Conservation (phyloP, 2,113 vertebrate species). For the Vulpes vulpes region DNA sequence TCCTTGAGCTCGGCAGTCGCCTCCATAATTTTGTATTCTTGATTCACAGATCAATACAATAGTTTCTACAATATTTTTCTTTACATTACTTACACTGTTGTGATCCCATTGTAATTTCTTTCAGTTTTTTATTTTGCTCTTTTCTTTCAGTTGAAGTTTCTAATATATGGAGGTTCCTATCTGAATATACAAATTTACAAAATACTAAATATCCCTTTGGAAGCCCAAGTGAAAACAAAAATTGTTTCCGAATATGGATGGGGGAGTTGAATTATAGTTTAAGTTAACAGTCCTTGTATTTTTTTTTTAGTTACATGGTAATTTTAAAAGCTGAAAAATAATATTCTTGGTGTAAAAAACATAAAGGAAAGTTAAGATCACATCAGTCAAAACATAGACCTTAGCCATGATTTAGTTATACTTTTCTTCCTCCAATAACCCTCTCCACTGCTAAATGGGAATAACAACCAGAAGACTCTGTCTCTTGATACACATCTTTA, state of each 20-base stretch:
- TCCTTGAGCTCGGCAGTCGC: neutral
- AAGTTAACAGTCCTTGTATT: neutral
- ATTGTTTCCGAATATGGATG: neutral
- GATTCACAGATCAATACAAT: neutral
- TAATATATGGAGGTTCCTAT: neutral
- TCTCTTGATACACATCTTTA: neutral
- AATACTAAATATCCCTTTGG: neutral
- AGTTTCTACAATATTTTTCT: neutral
- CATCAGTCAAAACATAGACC: neutral
- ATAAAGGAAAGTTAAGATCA: neutral
- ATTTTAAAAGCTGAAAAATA: neutral
- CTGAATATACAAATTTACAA: neutral
- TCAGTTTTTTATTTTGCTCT: neutral
- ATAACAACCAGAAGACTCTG: neutral
- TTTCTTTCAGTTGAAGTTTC: neutral
- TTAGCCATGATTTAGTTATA: neutral
- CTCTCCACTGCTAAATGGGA: neutral
- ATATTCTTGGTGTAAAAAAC: neutral
- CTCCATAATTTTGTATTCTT: neutral
- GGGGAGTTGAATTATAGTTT: neutral
- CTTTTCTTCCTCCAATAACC: neutral
- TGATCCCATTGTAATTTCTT: neutral
- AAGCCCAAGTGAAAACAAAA: neutral
- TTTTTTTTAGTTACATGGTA: neutral
- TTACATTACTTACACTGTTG: neutral